Evolutionary conservation across 2,888 invertebrate species (phyloP), one percentile per base, ranked within the genome.

Genomic region (Cancer borealis): DNA sequence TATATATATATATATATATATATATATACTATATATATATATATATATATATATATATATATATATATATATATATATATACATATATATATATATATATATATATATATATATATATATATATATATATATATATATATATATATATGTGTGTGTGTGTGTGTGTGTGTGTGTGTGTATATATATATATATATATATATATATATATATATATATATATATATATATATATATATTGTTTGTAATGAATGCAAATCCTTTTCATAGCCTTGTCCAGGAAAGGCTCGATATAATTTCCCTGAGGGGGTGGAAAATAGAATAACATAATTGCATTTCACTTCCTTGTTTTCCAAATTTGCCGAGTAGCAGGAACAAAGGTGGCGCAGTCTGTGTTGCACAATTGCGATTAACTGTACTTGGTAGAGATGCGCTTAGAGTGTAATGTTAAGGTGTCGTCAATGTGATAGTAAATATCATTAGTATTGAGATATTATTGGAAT

Each of bases 281-380:
- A 79, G 73, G 26, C 26, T 79, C 73, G 73, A 26, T 10, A 79
- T 79, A 79, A 79, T 79, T 79, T 79, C 73, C 73, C 73, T n/a
- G 73, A 79, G 73, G 73, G n/a, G 73, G n/a, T 26, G 73, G 26
- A 26, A 79, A 79, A 79, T 79, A 79, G 21, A 79, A 79, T 26
- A n/a, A 10, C 73, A 26, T 79, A 79, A 79, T 79, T 79, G 73
- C n/a, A 26, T 79, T 79, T 79, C 26, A 26, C 26, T 79, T 79
- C 26, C 73, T 79, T 79, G 73, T 79, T 26, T 79, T 79, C 73
- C 73, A 79, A 60, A 79, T n/a, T n/a, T 79, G 73, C 26, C 73
- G 73, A 79, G 26, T 79, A 26, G 26, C 73, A n/a, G 73, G 73
- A 79, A 79, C 73, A 79, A 79, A 79, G 73, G 73, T 79, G 73